Conservation (phyloP, 1,140 invertebrate species). For the Tetramorium alpestre region DNA sequence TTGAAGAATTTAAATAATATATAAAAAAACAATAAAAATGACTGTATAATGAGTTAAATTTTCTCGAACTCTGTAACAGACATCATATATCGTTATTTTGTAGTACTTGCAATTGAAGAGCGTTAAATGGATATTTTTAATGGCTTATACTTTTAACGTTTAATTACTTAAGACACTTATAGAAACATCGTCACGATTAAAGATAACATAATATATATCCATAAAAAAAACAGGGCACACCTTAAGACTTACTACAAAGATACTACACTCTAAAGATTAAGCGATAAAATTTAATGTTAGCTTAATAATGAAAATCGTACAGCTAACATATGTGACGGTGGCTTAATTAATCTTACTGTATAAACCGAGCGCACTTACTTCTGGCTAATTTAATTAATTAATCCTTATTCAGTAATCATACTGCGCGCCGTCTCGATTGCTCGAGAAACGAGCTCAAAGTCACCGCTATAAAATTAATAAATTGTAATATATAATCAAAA, state of each 20-base stretch:
- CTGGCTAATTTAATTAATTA: slow-evolving; percentile 67
- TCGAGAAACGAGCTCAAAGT: slow-evolving; percentile 52
- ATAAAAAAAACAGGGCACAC: slow-evolving; percentile 23
- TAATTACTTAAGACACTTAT: slow-evolving; percentile 47
- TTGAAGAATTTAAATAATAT: slow-evolving; percentile 6
- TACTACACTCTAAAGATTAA: slow-evolving; percentile 60
- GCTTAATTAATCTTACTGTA: slow-evolving; percentile 77
- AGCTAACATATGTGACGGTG: slow-evolving; percentile 57
- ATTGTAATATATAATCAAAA: slow-evolving; percentile 64
- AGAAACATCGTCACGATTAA: slow-evolving; percentile 36
- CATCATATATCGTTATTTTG: background rate
- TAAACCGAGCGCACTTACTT: slow-evolving; percentile 63
- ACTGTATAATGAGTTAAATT: background rate
- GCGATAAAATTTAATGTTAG: slow-evolving; percentile 72
- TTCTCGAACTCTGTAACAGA: background rate
- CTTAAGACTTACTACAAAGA: slow-evolving; percentile 63
- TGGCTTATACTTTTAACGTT: slow-evolving; percentile 35
- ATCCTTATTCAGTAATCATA: slow-evolving; percentile 66
- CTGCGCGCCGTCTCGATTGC: slow-evolving; percentile 54
- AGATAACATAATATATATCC: slow-evolving; percentile 51
- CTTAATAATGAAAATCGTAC: slow-evolving; percentile 71
- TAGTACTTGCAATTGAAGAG: slow-evolving; percentile 20
- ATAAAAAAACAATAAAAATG: background rate
- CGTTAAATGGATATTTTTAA: slow-evolving; percentile 36
- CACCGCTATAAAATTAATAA: slow-evolving; percentile 67